Conservation (phyloP, 2,888 invertebrate genomes). For the Noctuana brunneofusca region DNA sequence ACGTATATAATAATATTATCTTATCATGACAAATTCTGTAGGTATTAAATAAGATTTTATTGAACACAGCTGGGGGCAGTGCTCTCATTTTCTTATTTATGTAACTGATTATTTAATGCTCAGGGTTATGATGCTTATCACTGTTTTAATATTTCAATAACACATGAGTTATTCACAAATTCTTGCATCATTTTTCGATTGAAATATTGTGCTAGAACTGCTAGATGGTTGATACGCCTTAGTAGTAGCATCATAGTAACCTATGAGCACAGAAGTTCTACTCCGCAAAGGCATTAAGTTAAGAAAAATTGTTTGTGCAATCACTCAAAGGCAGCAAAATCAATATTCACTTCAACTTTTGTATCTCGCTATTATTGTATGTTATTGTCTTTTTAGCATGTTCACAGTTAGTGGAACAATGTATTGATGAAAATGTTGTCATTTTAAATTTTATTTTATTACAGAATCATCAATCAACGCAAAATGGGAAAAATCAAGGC, state of each 20-base stretch:
- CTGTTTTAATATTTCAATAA: neutral
- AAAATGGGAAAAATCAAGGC: conserved; percentile 87
- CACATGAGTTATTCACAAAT: neutral
- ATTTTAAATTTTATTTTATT: conserved; percentile 38
- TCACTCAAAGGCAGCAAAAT: too few species aligned
- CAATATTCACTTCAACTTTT: too few species aligned
- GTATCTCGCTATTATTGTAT: too few species aligned
- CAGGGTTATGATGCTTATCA: neutral
- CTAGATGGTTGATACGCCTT: neutral
- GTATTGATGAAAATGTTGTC: too few species aligned
- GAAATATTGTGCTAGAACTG: neutral
- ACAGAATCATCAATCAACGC: conserved; percentile 42
- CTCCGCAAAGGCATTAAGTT: too few species aligned
- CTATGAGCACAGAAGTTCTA: too few species aligned
- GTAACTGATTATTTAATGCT: neutral
- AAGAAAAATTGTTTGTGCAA: too few species aligned
- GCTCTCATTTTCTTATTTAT: conserved; percentile 1
- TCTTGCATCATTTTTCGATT: conserved; percentile 2
- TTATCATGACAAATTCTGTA: neutral
- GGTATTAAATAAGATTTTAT: neutral
- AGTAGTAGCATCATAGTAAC: neutral
- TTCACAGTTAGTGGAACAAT: too few species aligned
- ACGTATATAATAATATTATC: neutral
- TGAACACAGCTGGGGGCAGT: conserved; percentile 1
- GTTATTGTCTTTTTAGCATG: too few species aligned